These are phyloP conservation scores for Denticeps clupeoides DNA, from an alignment of 2,797 vertebrate genomes.

Conservation along the genomic window DNA sequence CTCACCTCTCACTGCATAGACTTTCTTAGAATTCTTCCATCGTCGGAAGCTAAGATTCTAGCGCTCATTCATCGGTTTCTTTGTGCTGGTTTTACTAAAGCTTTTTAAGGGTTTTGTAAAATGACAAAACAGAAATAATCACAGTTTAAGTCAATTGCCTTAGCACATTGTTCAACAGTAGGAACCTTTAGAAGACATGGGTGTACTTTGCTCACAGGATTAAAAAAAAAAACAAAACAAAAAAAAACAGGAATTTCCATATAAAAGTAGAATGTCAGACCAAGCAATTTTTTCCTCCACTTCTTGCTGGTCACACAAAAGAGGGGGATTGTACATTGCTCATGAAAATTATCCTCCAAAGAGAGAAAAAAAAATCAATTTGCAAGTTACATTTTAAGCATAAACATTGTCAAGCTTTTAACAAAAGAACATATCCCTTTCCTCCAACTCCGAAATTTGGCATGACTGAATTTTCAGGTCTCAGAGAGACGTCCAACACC, in stretches of 20 bases:
- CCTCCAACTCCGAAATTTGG: conserved; percentile 53
- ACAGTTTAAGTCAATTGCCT: conserved; percentile 60
- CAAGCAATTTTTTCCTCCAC: conserved; percentile 44
- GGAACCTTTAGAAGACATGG: conserved; percentile 46
- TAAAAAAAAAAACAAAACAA: conserved; percentile 49
- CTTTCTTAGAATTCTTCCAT: conserved; percentile 52
- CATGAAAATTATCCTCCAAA: conserved; percentile 50
- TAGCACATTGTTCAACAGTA: conserved; percentile 54
- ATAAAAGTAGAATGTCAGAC: conserved; percentile 61
- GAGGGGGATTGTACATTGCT: conserved; percentile 69
- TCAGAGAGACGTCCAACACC: conserved; percentile 30
- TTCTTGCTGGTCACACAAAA: conserved; percentile 43
- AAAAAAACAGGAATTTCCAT: conserved; percentile 51
- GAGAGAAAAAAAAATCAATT: conserved; percentile 28
- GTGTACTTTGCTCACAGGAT: conserved; percentile 55
- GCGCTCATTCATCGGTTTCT: conserved; percentile 35
- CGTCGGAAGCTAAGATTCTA: conserved; percentile 27
- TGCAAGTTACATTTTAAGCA: conserved; percentile 31
- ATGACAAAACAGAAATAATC: conserved; percentile 55
- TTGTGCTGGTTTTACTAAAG: conserved; percentile 75
- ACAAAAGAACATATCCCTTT: conserved; percentile 47
- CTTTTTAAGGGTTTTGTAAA: conserved; percentile 60
- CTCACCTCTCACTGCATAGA: conserved; percentile 68
- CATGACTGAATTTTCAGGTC: conserved; percentile 47
- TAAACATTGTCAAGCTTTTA: conserved; percentile 60